These are phyloP conservation scores for Chlorodrepanis virens DNA, from an alignment of 2,113 vertebrate genomes.

Conservation along the genomic window DNA sequence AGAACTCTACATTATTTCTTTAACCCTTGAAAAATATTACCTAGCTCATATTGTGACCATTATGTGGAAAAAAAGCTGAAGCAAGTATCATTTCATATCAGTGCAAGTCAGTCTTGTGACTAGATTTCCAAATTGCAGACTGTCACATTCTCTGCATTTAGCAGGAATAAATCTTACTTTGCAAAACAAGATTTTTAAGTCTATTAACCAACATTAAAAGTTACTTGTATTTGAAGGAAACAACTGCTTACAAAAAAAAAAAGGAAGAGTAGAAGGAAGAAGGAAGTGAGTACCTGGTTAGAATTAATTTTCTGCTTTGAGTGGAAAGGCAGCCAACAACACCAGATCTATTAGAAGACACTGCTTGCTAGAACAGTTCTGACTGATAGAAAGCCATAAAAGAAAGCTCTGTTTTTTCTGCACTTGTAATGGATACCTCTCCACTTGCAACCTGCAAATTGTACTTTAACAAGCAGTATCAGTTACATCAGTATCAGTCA, in stretches of 20 bases:
- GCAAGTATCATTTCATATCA: neutral
- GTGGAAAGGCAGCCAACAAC: neutral
- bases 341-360: neutral
- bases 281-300: neutral
- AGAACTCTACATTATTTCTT: neutral
- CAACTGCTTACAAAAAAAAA: neutral
- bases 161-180: neutral
- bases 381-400: neutral
- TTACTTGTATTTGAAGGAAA: neutral
- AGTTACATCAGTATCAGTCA: constrained; percentile 3
- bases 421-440: neutral
- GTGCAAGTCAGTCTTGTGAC: neutral
- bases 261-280: neutral
- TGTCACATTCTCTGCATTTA: neutral
- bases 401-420: neutral
- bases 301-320: neutral
- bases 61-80: neutral
- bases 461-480: constrained; percentile 44
- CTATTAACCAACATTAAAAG: neutral
- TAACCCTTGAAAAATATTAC: neutral
- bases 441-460: neutral
- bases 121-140: neutral
- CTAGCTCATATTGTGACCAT: neutral
- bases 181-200: neutral
- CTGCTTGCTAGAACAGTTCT: neutral